Evolutionary conservation across 2,888 invertebrate species (phyloP).

Genomic region (Hololepta plana): DNA sequence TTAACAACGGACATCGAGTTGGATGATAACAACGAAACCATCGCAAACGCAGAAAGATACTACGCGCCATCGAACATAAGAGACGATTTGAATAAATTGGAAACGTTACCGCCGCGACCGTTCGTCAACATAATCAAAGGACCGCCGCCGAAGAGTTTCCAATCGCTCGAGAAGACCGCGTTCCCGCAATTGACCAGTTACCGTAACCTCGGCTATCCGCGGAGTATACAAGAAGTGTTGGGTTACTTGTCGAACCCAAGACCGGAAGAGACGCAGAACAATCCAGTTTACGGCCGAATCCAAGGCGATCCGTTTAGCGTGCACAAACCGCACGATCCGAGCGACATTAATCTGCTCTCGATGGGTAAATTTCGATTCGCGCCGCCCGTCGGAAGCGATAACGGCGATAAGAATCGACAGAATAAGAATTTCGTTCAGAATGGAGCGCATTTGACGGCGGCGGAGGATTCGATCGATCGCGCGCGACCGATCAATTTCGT

Average conservation of each 20-base stretch:
- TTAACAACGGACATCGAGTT: no score
- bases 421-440: not conserved
- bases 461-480: not conserved
- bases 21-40: no score
- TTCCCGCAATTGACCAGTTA: constrained; percentile 2
- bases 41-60: no score
- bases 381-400: constrained; percentile 19
- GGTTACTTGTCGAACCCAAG: constrained; percentile 11
- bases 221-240: constrained; percentile 22
- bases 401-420: not conserved
- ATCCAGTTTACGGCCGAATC: not conserved
- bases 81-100: no score
- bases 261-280: constrained; percentile 5
- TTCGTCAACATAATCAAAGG: constrained; percentile 18
- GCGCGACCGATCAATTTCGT: constrained; percentile 10
- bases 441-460: not conserved
- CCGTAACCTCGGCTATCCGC: constrained; percentile 13
- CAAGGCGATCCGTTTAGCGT: constrained; percentile 42
- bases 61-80: no score
- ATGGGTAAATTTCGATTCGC: constrained; percentile 30
- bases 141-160: constrained; percentile 17
- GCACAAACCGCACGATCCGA: constrained; percentile 54
- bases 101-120: constrained; percentile 15
- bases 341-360: constrained; percentile 56
- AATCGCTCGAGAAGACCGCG: not conserved